Evolutionary conservation across 2,888 invertebrate genomes (phyloP).

Genomic region (Plebejus melissa): DNA sequence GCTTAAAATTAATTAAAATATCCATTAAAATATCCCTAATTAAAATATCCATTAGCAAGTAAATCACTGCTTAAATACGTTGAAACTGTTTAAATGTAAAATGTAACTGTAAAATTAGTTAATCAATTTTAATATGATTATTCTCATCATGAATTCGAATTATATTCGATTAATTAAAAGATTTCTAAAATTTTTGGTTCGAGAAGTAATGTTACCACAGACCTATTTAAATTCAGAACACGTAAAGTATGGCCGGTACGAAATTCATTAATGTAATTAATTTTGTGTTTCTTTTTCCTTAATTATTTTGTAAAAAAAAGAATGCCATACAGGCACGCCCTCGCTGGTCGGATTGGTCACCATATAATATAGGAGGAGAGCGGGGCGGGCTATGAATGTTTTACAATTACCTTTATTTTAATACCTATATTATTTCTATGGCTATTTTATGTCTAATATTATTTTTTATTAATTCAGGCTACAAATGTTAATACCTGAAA

Average conservation of each 20-base stretch:
- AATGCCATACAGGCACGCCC: conserved; percentile 9
- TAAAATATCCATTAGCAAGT: conserved; percentile 5
- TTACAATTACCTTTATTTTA: not conserved
- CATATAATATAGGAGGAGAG: conserved; percentile 27
- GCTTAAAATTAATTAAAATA: not conserved
- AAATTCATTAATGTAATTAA: conserved; percentile 64
- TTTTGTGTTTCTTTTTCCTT: conserved; percentile 51
- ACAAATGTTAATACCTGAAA: too few relatives aligned
- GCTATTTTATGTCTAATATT: not conserved
- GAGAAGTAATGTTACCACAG: not conserved
- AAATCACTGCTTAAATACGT: conserved; percentile 7
- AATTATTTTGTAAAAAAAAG: conserved; percentile 55
- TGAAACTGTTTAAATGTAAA: conserved; percentile 20
- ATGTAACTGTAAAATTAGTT: too few relatives aligned
- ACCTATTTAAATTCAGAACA: conserved; percentile 46
- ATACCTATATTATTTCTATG: not conserved
- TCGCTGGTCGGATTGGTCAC: conserved; percentile 15
- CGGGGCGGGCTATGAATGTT: conserved; percentile 43
- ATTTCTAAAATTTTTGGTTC: not conserved
- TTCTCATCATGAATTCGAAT: not conserved
- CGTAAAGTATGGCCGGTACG: conserved; percentile 36
- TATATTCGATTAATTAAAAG: conserved; percentile 10
- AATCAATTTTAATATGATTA: not conserved
- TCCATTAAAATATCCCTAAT: not conserved
- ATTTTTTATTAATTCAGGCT: not conserved